phyloP scores from a whole-genome alignment of 2,113 vertebrate species.

The Phylloscopus trochilus region DNA sequence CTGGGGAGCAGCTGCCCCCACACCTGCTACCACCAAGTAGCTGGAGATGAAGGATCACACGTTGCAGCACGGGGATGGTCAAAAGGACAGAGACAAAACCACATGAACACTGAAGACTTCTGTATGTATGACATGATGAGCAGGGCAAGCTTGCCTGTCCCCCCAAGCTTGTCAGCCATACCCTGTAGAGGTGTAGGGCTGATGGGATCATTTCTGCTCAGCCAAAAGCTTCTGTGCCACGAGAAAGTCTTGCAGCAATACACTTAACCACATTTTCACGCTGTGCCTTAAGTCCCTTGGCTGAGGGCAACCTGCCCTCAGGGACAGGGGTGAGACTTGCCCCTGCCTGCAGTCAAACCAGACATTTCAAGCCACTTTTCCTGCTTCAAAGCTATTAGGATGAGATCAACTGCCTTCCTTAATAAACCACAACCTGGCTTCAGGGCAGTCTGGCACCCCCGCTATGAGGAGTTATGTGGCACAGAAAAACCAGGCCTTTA shows the following conservation, averaged over 20 bases:
- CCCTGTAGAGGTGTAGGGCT: neutral
- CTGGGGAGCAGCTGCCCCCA: neutral
- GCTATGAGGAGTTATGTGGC: neutral
- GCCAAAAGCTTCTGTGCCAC: neutral
- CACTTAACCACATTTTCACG: neutral
- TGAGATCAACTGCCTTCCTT: neutral
- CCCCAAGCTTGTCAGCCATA: neutral
- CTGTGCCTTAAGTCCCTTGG: neutral
- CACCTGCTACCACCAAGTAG: neutral
- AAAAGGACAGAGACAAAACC: neutral
- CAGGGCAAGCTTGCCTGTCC: neutral
- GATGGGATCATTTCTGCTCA: neutral
- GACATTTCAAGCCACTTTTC: neutral
- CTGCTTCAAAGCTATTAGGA: neutral
- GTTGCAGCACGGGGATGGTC: accelerated
- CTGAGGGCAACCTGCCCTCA: neutral
- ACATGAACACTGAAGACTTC: neutral
- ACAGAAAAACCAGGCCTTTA: neutral
- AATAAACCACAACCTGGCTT: neutral
- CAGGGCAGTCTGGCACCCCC: slow-evolving; percentile 6
- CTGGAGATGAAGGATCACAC: neutral
- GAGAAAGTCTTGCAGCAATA: neutral
- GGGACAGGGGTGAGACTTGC: neutral
- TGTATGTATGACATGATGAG: neutral
- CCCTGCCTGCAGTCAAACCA: neutral